Base-by-base conservation (phyloP, 1,140 invertebrate genomes). In the Eulimnadia texana region DNA sequence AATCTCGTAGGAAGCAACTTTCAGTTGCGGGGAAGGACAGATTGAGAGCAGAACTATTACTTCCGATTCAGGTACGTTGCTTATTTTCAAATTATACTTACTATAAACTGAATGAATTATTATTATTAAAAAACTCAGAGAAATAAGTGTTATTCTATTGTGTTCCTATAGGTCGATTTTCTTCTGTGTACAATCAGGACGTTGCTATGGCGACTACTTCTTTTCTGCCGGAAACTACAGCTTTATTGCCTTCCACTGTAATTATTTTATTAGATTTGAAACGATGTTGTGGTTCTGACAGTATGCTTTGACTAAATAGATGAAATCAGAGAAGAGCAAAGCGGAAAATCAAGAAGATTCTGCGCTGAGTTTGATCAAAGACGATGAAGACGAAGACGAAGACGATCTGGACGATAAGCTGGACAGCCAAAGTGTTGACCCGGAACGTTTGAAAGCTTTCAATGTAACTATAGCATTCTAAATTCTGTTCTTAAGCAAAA, bases 361-460 rank as follows among this genome's bases (percentile, higher is more conserved):
- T 16, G n/a, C n/a, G n/a, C n/a, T n/a, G n/a, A n/a, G n/a, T n/a
- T n/a, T n/a, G n/a, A n/a, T 42, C 22, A 61, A 61, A 54, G 91
- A 94, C 69, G 93, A 95, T 67, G 90, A 91, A 63, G 85, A 88
- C 66, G 78, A 80, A 58, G 77, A 80, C 62, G 87, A 90, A 65
- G 90, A 95, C 69, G 90, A 94, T 69, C 88, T 84, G 58, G 88
- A 93, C 66, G 91, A 95, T 68, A 84, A 90, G 71, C 80, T 92
- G 56, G 85, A 90, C 69, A 80, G 86, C 49, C 84, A 90, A 66
- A 9, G 6, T 9, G 33, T 16, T 6, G 93, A 97, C 76, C 91
- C 93, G 0, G 93, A 97, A 76, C 81, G 93, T 71, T 82, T 96
- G 50, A 97, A 97, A 76, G 91, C 93, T 58, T 97, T 97, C 72